Evolutionary conservation across 2,797 vertebrate genomes (phyloP).

Genomic region (Sitta carolinensis): DNA sequence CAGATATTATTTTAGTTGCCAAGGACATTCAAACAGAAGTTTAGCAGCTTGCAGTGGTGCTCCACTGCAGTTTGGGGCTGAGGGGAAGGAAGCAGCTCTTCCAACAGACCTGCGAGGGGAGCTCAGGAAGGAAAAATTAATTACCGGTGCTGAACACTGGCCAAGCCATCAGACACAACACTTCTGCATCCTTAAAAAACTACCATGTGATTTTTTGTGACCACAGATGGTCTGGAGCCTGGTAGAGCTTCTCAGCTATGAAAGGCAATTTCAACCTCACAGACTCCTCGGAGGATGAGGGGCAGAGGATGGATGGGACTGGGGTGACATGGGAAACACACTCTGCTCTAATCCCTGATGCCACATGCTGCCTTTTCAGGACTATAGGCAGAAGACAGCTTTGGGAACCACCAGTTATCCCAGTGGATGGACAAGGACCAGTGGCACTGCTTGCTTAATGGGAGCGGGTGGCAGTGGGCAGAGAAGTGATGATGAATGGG

Average conservation of each 20-base stretch:
- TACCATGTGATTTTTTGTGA: neutral
- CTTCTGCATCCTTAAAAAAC: neutral
- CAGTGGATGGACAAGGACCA: neutral
- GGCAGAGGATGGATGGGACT: neutral
- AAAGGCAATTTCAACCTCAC: neutral
- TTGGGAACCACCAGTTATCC: neutral
- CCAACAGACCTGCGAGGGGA: neutral
- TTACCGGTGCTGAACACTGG: slow-evolving; percentile 6
- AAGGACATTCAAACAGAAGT: neutral
- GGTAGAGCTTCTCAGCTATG: neutral
- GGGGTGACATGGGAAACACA: neutral
- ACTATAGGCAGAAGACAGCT: neutral
- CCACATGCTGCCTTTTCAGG: fast-evolving
- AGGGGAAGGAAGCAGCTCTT: slow-evolving; percentile 23
- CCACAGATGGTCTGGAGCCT: slow-evolving; percentile 38
- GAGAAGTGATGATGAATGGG: neutral
- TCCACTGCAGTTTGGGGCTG: neutral
- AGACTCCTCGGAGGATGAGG: fast-evolving
- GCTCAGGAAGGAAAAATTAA: slow-evolving; percentile 44
- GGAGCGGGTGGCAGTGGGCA: fast-evolving
- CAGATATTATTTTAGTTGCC: neutral
- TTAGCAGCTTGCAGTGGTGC: neutral
- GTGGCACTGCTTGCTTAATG: neutral
- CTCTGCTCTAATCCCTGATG: neutral
- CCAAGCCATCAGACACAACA: slow-evolving; percentile 24